Base-by-base conservation (phyloP, 2,888 invertebrate species). In the Meandrusa payeni region DNA sequence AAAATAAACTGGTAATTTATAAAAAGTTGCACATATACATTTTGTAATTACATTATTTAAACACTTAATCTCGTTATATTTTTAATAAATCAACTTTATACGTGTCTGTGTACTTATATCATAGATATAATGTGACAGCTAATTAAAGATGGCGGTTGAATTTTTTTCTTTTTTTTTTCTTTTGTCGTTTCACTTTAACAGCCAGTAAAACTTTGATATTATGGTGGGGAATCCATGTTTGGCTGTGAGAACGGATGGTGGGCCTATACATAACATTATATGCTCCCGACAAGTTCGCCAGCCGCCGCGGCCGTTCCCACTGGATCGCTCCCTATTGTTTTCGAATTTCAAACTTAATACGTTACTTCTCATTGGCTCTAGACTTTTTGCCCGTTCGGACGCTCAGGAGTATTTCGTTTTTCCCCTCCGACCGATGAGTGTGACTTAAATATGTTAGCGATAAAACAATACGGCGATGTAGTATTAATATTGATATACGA, bases 291-390 rank as follows among this genome's bases (percentile, higher is more conserved):
- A 2, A 23, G 36, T 36, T 29, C 6, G 42, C 42, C 42, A 31
- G 34, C 23, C 36, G 15, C 20, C 11, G 20, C 27, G 36, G 31
- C 42, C 31, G 43, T 44, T 38, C 43, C 38, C 43, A 44, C 43
- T 44, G 43, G 31, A 33, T 33, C 27, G 27, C 37, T 2, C 11
- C 22, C 43, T 27, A 44, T 44, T 44, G 43, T 44, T 44, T 44
- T 38, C 38, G 38, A 38, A 42, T 27, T 38, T 44, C 33, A 32
- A 44, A 44, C 38, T 17, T 11, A 24, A 44, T 38, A 38, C 43
- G 43, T 38, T 22, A 44, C 33, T 38, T 38, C 38, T 38, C 43
- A 44, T 44, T 44, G 43, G 43, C 27, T 32, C 26, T 29, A 27
- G 36, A 42, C 29, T 34, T 34, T 28, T 42, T 36, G 13, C 27